Evolutionary conservation across 2,797 vertebrate genomes (phyloP).

Genomic region (Arctocebus calabarensis): DNA sequence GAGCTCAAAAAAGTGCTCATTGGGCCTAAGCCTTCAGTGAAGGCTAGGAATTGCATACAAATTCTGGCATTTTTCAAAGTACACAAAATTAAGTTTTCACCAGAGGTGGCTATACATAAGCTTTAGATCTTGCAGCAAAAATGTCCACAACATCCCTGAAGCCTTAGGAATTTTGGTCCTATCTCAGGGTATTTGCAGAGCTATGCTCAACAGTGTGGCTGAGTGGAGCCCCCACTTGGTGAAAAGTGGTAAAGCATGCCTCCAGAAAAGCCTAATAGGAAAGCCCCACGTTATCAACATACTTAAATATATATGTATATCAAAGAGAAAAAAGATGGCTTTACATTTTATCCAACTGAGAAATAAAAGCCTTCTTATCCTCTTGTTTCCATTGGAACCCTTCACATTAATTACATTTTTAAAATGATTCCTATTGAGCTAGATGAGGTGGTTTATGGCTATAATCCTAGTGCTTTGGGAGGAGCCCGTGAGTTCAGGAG

Average conservation of each 20-base stretch:
- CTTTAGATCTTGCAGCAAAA: neutral
- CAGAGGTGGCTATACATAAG: neutral
- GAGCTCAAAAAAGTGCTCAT: neutral
- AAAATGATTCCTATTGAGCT: neutral
- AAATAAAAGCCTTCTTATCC: neutral
- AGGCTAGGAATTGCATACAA: neutral
- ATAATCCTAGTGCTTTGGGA: no score
- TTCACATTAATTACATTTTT: neutral
- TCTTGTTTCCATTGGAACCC: neutral
- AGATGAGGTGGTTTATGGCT: no score
- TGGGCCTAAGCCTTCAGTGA: neutral
- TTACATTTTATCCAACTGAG: constrained; percentile 10
- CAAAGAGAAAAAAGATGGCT: neutral
- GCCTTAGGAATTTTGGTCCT: neutral
- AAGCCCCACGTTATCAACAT: neutral
- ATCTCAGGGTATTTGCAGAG: neutral
- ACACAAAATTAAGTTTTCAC: neutral
- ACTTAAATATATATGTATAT: neutral
- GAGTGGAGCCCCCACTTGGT: neutral
- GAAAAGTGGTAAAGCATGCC: constrained; percentile 7
- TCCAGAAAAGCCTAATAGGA: neutral
- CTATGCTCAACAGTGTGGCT: neutral
- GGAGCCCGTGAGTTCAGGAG: no score
- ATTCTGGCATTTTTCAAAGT: constrained; percentile 37
- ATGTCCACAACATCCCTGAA: neutral